Evolutionary conservation across 2,113 vertebrate genomes (phyloP).

Genomic region (Podilymbus podiceps): DNA sequence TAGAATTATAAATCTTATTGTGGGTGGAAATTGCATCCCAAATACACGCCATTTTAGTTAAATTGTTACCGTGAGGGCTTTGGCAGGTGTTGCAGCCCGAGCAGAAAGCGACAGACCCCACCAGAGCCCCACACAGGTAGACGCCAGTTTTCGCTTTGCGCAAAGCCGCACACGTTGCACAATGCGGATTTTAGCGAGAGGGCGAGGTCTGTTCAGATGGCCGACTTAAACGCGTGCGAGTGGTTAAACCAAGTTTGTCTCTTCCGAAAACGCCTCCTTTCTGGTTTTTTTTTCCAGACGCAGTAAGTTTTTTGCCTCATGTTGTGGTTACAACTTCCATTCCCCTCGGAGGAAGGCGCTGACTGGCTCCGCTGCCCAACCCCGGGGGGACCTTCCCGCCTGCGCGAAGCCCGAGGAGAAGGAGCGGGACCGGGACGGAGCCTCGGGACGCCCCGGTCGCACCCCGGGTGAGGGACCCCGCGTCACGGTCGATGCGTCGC

Average conservation of each 20-base stretch:
- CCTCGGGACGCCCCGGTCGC: background rate
- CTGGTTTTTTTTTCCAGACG: background rate
- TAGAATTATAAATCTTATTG: background rate
- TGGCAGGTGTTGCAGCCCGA: background rate
- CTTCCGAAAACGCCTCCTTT: background rate
- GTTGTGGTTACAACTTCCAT: background rate
- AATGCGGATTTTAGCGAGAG: background rate
- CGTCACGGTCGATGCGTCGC: accelerated
- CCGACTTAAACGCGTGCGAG: background rate
- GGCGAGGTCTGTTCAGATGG: background rate
- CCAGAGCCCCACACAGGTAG: accelerated
- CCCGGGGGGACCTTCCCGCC: background rate
- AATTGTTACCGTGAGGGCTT: background rate
- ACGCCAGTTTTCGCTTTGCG: background rate
- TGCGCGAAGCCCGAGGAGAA: background rate
- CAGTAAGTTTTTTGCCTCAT: background rate
- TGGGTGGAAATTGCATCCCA: background rate
- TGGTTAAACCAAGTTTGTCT: background rate
- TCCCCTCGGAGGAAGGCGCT: background rate
- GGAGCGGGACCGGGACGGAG: no score
- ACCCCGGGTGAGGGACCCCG: background rate
- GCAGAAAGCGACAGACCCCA: background rate
- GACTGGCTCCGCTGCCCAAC: background rate
- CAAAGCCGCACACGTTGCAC: background rate
- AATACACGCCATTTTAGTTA: background rate